These are phyloP conservation scores for Gymnoscelis rufifasciata DNA, from an alignment of 2,888 invertebrate genomes.

Conservation along the genomic window DNA sequence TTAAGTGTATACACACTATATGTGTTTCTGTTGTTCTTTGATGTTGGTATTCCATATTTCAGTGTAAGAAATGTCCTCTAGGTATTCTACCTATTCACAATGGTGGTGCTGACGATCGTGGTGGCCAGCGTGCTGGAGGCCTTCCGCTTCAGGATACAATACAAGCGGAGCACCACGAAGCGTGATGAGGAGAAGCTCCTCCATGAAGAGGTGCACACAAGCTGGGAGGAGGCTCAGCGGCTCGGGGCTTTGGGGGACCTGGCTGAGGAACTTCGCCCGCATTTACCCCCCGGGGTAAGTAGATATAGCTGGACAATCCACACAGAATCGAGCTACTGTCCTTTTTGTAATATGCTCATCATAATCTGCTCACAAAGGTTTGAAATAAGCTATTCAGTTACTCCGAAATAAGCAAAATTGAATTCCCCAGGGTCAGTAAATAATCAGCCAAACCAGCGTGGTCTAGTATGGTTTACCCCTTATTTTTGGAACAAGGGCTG, in stretches of 20 bases:
- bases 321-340: too few species aligned
- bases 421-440: too few species aligned
- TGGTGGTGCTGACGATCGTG: constrained; percentile 94
- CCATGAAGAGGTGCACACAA: constrained; percentile 85
- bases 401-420: too few species aligned
- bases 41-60: background rate
- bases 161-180: constrained; percentile 88
- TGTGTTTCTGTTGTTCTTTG: too few species aligned
- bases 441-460: too few species aligned
- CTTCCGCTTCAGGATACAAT: constrained; percentile 92
- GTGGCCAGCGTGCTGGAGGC: constrained; percentile 93
- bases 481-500: too few species aligned
- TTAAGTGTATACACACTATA: too few species aligned
- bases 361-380: too few species aligned
- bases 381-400: too few species aligned
- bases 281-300: constrained; percentile 63
- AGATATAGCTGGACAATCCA: too few species aligned
- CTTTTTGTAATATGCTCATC: too few species aligned
- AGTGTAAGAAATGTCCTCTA: constrained; percentile 29
- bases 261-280: constrained; percentile 59
- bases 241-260: constrained; percentile 63
- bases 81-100: constrained; percentile 90
- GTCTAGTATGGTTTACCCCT: too few species aligned
- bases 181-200: constrained; percentile 87
- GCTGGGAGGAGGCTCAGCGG: constrained; percentile 82